Evolutionary conservation across 2,888 invertebrate species (phyloP).

Genomic region (Therioaphis trifolii): DNA sequence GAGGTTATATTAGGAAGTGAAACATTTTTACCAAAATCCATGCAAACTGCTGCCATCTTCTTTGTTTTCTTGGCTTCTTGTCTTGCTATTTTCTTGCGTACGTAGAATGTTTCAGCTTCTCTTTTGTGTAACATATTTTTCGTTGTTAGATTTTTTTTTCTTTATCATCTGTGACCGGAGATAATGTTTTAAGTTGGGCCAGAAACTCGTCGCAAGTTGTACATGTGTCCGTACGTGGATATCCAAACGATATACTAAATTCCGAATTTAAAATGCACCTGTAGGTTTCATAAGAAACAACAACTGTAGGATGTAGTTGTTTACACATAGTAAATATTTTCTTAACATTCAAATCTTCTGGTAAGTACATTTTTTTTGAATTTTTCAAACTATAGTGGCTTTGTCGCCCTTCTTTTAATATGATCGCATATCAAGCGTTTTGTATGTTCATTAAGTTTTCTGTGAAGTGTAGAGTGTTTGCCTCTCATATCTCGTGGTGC

Average conservation of each 20-base stretch:
- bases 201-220: conserved; percentile 11
- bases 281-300: conserved; percentile 10
- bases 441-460: not conserved
- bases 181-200: conserved; percentile 1
- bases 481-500: conserved; percentile 19
- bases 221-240: conserved; percentile 12
- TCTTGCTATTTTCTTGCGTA: conserved; percentile 26
- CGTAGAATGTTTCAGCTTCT: conserved; percentile 35
- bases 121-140: conserved; percentile 9
- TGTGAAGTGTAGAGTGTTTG: not conserved
- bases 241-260: conserved; percentile 22
- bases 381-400: conserved; percentile 8
- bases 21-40: conserved; percentile 58
- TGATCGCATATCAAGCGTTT: not conserved
- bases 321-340: not conserved
- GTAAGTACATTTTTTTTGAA: conserved; percentile 14
- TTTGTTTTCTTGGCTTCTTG: conserved; percentile 12
- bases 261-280: conserved; percentile 25
- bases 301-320: not conserved
- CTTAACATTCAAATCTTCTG: not conserved
- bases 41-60: conserved; percentile 42
- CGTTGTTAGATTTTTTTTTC: conserved; percentile 20
- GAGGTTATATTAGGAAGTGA: conserved; percentile 41
- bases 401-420: not conserved
- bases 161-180: not conserved